These are phyloP conservation scores for Pegea sp. DNA, from an alignment of 23 tunicate species.

Conservation along the genomic window DNA sequence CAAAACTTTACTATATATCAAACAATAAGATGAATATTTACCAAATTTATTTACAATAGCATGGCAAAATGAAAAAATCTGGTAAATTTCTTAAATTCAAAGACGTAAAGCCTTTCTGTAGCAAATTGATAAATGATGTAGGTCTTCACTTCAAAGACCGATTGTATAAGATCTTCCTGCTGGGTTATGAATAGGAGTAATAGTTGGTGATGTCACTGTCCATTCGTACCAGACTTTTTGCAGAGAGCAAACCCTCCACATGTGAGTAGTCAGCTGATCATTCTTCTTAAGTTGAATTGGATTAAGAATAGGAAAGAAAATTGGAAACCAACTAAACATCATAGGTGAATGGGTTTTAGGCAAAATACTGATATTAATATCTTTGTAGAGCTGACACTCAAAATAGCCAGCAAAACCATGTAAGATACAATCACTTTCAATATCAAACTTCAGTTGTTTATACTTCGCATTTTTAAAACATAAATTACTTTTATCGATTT, in stretches of 20 bases:
- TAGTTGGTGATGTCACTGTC: constrained; percentile 44
- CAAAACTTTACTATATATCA: no score
- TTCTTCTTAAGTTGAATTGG: constrained; percentile 37
- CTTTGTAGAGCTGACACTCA: constrained; percentile 59
- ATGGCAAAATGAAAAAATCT: no score
- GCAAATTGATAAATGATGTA: no score
- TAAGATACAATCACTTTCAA: constrained; percentile 26
- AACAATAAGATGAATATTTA: no score
- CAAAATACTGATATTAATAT: constrained; percentile 73
- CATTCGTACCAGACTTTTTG: constrained; percentile 97
- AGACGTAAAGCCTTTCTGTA: no score
- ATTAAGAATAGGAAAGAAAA: constrained; percentile 55
- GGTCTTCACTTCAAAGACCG: constrained; percentile 79
- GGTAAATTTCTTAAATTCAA: no score
- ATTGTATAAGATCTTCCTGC: constrained; percentile 88
- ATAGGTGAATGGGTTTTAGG: constrained; percentile 88
- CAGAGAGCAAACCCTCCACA: constrained; percentile 57
- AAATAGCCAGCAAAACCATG: constrained; percentile 99
- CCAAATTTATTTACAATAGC: no score
- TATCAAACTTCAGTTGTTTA: constrained; percentile 12
- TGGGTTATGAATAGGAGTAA: constrained; percentile 46
- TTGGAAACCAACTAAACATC: constrained; percentile 99
- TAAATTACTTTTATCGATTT: background rate
- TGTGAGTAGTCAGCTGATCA: constrained; percentile 10
- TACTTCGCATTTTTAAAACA: constrained; percentile 24